Evolutionary conservation across 2,113 vertebrate species (phyloP).

Genomic region (Pollachius pollachius): DNA sequence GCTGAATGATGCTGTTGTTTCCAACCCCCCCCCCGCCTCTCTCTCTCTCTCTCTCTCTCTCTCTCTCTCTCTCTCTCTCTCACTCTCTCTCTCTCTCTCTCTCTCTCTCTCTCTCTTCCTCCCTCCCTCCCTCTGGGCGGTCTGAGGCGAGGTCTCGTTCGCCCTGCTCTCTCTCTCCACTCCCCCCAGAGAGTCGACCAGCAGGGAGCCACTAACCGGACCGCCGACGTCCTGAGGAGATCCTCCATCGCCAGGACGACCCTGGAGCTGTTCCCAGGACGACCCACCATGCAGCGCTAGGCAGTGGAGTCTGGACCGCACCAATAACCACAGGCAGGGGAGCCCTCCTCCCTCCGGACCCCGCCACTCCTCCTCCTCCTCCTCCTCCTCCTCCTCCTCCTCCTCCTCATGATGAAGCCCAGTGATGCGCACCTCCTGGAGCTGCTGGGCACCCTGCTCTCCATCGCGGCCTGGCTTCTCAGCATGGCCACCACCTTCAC

Average conservation of each 20-base stretch:
- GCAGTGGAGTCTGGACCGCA: neutral
- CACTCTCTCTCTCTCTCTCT: neutral
- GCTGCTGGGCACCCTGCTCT: constrained; percentile 52
- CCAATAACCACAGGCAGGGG: neutral
- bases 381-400: too few species aligned
- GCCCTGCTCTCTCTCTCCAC: neutral
- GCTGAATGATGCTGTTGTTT: constrained; percentile 50
- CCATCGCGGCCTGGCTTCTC: constrained; percentile 57
- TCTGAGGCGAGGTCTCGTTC: neutral
- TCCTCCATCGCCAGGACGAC: too few species aligned
- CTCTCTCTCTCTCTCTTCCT: neutral
- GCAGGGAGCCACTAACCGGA: neutral
- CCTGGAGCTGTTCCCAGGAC: too few species aligned
- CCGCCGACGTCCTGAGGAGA: neutral
- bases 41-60: neutral
- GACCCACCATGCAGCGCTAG: neutral
- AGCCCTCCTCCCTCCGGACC: too few species aligned
- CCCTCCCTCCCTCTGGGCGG: neutral
- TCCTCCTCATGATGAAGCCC: neutral
- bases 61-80: neutral
- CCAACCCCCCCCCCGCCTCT: neutral
- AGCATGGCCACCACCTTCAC: constrained; percentile 63
- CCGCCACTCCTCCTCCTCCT: neutral
- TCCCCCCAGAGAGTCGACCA: neutral
- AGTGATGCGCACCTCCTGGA: constrained; percentile 40